Conservation (phyloP, 53 echinoderm and acorn worm species). For the Stichopus horrens region DNA sequence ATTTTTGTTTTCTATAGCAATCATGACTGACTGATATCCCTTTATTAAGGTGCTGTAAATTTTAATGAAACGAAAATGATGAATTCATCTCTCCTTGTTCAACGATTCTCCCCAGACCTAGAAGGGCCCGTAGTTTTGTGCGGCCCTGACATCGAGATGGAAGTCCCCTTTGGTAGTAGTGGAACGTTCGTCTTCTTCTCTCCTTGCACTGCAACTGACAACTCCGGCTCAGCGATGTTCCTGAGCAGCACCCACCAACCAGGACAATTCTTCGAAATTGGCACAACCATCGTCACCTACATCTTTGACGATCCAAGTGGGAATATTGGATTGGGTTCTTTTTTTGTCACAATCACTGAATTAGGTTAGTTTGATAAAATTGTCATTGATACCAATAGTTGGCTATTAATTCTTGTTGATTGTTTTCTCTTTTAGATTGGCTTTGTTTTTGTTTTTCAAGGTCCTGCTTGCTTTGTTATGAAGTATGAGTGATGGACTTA, state of each 20-base stretch:
- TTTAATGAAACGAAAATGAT: too few relatives aligned
- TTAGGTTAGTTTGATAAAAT: not conserved
- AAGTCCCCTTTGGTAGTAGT: not conserved
- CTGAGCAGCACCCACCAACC: conserved; percentile 3
- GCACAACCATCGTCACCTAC: not conserved
- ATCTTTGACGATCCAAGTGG: not conserved
- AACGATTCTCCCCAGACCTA: not conserved
- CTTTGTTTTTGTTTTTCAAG: too few relatives aligned
- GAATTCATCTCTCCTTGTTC: too few relatives aligned
- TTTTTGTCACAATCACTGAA: not conserved
- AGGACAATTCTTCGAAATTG: not conserved
- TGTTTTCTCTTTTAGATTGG: too few relatives aligned
- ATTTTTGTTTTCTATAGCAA: too few relatives aligned
- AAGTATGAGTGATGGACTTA: too few relatives aligned
- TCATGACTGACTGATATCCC: too few relatives aligned
- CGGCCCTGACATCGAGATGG: conserved; percentile 3
- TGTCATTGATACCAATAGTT: too few relatives aligned
- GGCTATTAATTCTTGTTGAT: too few relatives aligned
- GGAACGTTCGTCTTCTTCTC: conserved; percentile 5
- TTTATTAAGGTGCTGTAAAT: too few relatives aligned
- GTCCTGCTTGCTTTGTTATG: too few relatives aligned
- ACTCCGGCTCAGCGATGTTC: conserved; percentile 4
- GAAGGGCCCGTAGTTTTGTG: not conserved
- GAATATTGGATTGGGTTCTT: not conserved
- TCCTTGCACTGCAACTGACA: conserved; percentile 28